These are phyloP conservation scores for Catocala sponsa DNA, from an alignment of 2,888 invertebrate genomes.

Conservation along the genomic window DNA sequence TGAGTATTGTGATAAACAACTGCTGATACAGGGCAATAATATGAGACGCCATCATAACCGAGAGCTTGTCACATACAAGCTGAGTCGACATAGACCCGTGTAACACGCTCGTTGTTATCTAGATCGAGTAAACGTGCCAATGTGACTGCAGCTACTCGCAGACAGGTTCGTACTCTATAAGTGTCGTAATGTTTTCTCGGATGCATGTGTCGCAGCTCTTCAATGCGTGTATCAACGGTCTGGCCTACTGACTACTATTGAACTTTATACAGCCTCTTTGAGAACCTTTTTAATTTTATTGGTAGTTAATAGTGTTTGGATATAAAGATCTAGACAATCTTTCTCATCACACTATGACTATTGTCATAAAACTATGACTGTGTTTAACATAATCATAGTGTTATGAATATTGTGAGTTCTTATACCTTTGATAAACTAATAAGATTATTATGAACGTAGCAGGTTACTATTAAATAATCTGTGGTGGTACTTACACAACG, in stretches of 20 bases:
- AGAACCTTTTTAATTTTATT: too few species aligned
- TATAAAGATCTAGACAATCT: too few species aligned
- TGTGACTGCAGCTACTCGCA: constrained; percentile 8
- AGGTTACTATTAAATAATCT: too few species aligned
- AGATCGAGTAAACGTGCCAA: constrained; percentile 23
- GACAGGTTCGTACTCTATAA: constrained; percentile 10
- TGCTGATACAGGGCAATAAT: neutral
- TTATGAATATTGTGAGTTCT: too few species aligned
- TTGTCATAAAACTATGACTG: too few species aligned
- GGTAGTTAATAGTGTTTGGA: too few species aligned
- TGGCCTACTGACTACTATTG: neutral
- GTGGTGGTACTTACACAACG: too few species aligned
- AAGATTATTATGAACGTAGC: too few species aligned
- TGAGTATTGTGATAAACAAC: neutral
- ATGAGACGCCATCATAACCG: neutral
- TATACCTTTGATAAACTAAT: too few species aligned
- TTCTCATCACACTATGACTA: too few species aligned
- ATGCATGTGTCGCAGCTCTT: neutral
- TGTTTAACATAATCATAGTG: too few species aligned
- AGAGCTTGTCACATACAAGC: neutral
- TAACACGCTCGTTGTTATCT: constrained; percentile 15
- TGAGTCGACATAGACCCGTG: neutral
- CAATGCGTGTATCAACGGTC: too few species aligned
- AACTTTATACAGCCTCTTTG: neutral
- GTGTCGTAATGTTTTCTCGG: constrained; percentile 10